Percentiles rank a stretch among this genome's conserved stretches.
These are phyloP conservation scores for Hippocampus mohnikei DNA, from an alignment of 2,113 vertebrate species.

Conservation along the genomic window DNA sequence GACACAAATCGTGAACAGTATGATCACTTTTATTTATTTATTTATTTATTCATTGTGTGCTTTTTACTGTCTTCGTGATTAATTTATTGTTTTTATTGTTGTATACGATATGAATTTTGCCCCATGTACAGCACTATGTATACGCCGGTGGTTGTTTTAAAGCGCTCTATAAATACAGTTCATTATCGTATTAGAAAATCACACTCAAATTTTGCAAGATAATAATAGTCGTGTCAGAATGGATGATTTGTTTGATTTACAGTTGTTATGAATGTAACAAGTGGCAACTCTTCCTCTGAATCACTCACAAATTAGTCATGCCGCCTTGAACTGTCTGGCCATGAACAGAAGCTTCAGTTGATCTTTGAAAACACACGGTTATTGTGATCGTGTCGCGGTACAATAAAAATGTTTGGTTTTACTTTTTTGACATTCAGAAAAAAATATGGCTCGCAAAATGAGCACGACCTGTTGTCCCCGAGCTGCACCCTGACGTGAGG, in stretches of 20 bases:
- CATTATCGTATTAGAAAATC: slow-evolving; percentile 31
- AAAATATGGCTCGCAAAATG: slow-evolving; percentile 7
- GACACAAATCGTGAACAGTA: background rate
- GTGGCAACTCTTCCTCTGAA: slow-evolving; percentile 38
- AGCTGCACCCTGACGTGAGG: slow-evolving; percentile 64
- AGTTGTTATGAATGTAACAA: slow-evolving; percentile 47
- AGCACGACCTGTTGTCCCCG: slow-evolving; percentile 50
- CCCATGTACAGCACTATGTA: no score
- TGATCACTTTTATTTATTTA: no score
- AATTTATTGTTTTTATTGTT: no score
- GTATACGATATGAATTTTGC: no score
- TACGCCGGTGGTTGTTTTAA: slow-evolving; percentile 3
- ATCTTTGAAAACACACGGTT: slow-evolving; percentile 17
- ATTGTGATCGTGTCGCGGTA: background rate
- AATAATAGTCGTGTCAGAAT: slow-evolving; percentile 25
- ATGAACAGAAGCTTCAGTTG: slow-evolving; percentile 31
- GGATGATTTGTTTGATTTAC: slow-evolving; percentile 39
- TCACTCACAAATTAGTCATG: slow-evolving; percentile 45
- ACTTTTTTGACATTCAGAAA: slow-evolving; percentile 30
- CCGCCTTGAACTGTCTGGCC: slow-evolving; percentile 28
- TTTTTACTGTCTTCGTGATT: no score
- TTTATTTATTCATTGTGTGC: no score
- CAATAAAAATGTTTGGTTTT: background rate
- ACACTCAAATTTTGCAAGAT: slow-evolving; percentile 31
- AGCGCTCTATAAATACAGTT: slow-evolving; percentile 13